Percentiles rank a stretch among this genome's conserved stretches.
Evolutionary conservation across 2,113 vertebrate genomes (phyloP).

Genomic region (Psammodynastes pulverulentus): DNA sequence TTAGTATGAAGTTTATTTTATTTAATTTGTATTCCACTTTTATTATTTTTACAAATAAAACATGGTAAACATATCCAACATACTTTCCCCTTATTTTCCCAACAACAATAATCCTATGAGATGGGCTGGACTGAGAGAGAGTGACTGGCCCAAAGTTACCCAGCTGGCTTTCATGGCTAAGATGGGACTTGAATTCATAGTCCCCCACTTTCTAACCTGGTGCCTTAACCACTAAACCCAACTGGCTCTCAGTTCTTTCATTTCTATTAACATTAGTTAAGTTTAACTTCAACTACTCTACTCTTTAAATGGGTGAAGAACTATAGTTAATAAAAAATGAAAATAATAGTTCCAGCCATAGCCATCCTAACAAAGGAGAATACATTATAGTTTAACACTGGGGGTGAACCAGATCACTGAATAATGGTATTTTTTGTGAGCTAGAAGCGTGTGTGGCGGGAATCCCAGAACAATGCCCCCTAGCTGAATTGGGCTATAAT

Average conservation of each 20-base stretch:
- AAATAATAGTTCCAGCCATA: background rate
- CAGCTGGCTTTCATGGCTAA: background rate
- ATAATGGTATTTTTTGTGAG: background rate
- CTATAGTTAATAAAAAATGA: background rate
- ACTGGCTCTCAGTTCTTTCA: background rate
- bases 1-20: background rate
- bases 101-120: background rate
- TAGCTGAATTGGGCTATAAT: background rate
- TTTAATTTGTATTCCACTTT: background rate
- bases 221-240: background rate
- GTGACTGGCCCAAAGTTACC: background rate
- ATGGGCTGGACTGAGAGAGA: background rate
- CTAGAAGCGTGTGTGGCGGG: background rate
- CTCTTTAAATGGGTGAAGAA: background rate
- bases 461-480: rapidly evolving
- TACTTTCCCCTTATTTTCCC: background rate
- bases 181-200: background rate
- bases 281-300: background rate
- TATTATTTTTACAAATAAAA: background rate
- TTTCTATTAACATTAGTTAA: background rate
- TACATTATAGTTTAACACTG: background rate
- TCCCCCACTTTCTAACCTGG: background rate
- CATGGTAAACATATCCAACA: background rate
- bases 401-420: background rate
- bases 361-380: background rate